Evolutionary conservation across 2,888 invertebrate species (phyloP), one percentile per base, ranked within the genome.

Genomic region (Pollenia angustigena): DNA sequence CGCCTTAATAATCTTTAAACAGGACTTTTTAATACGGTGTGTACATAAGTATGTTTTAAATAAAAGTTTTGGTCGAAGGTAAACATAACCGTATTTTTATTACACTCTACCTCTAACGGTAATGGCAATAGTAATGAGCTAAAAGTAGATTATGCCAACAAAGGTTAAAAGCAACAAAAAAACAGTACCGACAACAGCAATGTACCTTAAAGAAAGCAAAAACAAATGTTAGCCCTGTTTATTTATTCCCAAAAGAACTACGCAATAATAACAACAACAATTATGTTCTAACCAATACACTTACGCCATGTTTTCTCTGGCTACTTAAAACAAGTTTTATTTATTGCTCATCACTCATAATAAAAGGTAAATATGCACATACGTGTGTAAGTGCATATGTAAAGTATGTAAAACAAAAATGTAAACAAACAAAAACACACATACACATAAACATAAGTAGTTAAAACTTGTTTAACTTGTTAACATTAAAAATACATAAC

Each of bases 271-370:
- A 40, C 74, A 74, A 32, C 7, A 40, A 1, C 40, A 60, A 44
- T 42, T 50, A 50, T 48, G 40, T 12, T 50, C 16, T 60, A 16
- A 60, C 48, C 14, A 7, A 2, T 8, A n/a, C 6, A 48, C 40
- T 23, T 60, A 48, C 12, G 66, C 12, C 66, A 66, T 74, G 32
- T 40, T 60, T 60, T 60, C 50, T 62, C 32, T 23, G 50, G 50
- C 74, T 32, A 12, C 48, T 42, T 7, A 48, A 74, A 60, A 60
- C 18, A 60, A 40, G 60, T 74, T 74, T 40, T 16, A 74, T 23
- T 74, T 60, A 48, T 42, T 60, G 60, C 16, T 48, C 74, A 62
- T 62, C 74, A 60, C 56, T 68, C 23, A 40, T 78, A 32, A 66
- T 76, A 60, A 62, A 74, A 12, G 12, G 40, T 48, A 74, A 74